Percentiles rank a stretch among this genome's conserved stretches.
Conservation (phyloP, 1,140 invertebrate genomes). For the Phymastichus coffea region DNA sequence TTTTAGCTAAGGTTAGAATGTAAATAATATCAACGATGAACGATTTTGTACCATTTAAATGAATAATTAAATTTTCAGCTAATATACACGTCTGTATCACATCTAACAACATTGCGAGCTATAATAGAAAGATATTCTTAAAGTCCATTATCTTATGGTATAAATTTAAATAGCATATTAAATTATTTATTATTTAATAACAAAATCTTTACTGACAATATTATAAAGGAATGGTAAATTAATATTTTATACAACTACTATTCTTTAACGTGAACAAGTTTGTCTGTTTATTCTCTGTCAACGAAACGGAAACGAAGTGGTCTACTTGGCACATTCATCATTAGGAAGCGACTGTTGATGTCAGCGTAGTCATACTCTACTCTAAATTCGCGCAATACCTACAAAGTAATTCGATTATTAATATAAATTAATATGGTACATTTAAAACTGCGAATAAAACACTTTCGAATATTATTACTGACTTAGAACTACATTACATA, state of each 20-base stretch:
- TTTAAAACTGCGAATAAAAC: neutral
- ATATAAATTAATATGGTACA: neutral
- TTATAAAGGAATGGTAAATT: too few relatives aligned
- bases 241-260: too few relatives aligned
- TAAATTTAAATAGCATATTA: neutral
- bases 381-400: constrained; percentile 62
- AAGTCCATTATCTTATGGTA: neutral
- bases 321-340: constrained; percentile 61
- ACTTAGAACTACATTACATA: too few relatives aligned
- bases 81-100: constrained; percentile 27
- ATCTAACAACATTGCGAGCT: constrained; percentile 22
- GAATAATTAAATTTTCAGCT: constrained; percentile 27
- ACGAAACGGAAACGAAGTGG: constrained; percentile 65
- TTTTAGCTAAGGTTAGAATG: constrained; percentile 30
- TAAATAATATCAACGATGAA: too few relatives aligned
- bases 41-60: too few relatives aligned
- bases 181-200: neutral
- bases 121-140: neutral
- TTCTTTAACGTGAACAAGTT: too few relatives aligned
- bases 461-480: too few relatives aligned
- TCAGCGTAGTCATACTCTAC: constrained; percentile 68
- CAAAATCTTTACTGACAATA: too few relatives aligned
- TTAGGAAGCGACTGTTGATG: constrained; percentile 58
- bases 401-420: constrained; percentile 26
- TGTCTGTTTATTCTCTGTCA: constrained; percentile 58